Evolutionary conservation across 2,113 vertebrate species (phyloP).

Genomic region (Epinephelus fuscoguttatus): DNA sequence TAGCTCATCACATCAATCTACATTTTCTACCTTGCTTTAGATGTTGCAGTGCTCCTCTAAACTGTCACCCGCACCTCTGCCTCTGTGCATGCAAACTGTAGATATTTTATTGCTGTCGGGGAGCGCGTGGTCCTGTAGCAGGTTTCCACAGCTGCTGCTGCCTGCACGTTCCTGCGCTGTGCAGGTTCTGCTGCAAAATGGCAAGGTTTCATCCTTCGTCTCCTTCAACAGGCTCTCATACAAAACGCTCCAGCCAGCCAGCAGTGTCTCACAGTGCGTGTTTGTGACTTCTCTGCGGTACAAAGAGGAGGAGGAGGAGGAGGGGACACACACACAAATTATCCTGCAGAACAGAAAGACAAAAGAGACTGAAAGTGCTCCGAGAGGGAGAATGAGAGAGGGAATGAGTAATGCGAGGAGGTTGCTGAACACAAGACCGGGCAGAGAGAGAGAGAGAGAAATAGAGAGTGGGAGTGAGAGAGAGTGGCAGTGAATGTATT

Average conservation of each 20-base stretch:
- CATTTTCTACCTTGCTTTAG: slow-evolving; percentile 11
- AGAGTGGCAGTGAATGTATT: slow-evolving; percentile 85
- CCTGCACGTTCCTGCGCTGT: background rate
- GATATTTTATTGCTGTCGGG: slow-evolving; percentile 6
- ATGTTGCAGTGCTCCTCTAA: background rate
- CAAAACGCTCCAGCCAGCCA: slow-evolving; percentile 46
- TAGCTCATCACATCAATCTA: background rate
- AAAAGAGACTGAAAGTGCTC: slow-evolving; percentile 73
- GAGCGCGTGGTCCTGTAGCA: background rate
- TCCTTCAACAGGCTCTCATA: slow-evolving; percentile 31
- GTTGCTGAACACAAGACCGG: slow-evolving; percentile 65
- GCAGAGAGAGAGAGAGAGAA: slow-evolving; percentile 52
- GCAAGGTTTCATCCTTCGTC: slow-evolving; percentile 40
- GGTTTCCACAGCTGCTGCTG: slow-evolving; percentile 30
- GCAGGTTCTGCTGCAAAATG: slow-evolving; percentile 32
- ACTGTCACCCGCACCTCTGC: slow-evolving; percentile 2
- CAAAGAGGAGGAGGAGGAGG: slow-evolving; percentile 23
- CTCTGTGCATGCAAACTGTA: slow-evolving; percentile 19
- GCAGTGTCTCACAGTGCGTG: slow-evolving; percentile 49
- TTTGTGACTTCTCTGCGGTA: slow-evolving; percentile 69
- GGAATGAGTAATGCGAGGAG: slow-evolving; percentile 73
- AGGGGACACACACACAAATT: slow-evolving; percentile 54
- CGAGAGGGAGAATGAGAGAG: slow-evolving; percentile 57
- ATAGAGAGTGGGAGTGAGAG: slow-evolving; percentile 64
- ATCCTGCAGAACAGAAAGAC: slow-evolving; percentile 77